Base-by-base conservation (phyloP, 2,113 vertebrate genomes). In the Crotalus helleri region DNA sequence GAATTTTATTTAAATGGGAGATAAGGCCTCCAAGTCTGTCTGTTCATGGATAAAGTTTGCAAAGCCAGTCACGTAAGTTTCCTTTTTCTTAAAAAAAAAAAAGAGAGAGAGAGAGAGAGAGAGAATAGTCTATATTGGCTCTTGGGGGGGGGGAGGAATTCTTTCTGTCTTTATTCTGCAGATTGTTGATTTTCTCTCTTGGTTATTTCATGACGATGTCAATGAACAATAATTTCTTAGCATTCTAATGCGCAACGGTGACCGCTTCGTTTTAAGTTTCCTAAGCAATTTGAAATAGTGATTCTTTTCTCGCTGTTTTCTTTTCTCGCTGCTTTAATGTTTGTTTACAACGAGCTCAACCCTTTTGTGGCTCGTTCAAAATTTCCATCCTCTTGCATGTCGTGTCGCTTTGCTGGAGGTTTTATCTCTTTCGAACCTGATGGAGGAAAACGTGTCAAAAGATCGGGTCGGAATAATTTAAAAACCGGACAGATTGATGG, bases 31-130 rank as follows among this genome's bases (percentile, higher is more conserved):
- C 94, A 96, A 96, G 95, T 96, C 91, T 49, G 93, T 92, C 94
- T 96, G 96, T 97, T 98, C 98, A 99, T 98, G 98, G 98, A 99
- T 98, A 97, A 98, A 98, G 97, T 97, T 97, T 98, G 98, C 97
- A 98, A 97, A 94, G 97, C 94, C 96, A 96, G 95, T 91, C 96
- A 96, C 94, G 97, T 97, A 97, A 97, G 97, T 95, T 97, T 94
- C 93, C 95, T 97, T 96, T 94, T 96, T 6, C 85, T 96, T 94
- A 95, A 29, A 95, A 91, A 0, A 39, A 96, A 85, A 93, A 92
- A 94, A 93, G 1, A 39, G 2, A 39, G 95, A 74, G 5, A 94
- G 88, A 74, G 94, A 85, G 23, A 7, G 2, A 44, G 44, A 44
- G 3, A 44, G 2, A 61, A 23, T 91, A 95, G 87, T 49, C 39